A percentile compares a stretch with the other conserved stretches of the same genome.
Evolutionary conservation across 2,113 vertebrate species (phyloP).

Genomic region (Stegostoma tigrinum): DNA sequence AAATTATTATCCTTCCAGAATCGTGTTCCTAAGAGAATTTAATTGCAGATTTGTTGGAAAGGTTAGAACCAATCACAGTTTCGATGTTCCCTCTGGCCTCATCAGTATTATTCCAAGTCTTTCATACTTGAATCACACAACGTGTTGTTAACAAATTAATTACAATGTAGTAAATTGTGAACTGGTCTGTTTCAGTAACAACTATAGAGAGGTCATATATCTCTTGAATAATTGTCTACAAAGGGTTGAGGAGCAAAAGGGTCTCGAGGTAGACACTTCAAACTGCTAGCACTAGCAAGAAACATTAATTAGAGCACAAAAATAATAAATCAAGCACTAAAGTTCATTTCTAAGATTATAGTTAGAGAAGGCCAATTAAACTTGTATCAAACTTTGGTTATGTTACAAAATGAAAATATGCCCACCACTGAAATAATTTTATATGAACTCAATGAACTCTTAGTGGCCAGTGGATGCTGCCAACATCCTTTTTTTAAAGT

Average conservation of each 20-base stretch:
- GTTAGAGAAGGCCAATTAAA: background rate
- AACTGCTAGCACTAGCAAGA: background rate
- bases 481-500: no score
- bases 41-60: background rate
- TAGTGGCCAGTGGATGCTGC: no score
- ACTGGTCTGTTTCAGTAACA: background rate
- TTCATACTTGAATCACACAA: background rate
- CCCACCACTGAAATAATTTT: no score
- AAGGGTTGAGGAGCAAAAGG: background rate
- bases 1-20: background rate
- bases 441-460: no score
- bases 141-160: background rate
- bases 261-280: background rate
- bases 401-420: no score
- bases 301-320: background rate
- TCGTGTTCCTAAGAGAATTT: background rate
- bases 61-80: background rate
- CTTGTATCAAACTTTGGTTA: background rate
- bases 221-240: background rate
- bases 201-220: background rate
- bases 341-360: background rate
- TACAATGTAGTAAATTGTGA: background rate
- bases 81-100: background rate
- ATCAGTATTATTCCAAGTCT: background rate
- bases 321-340: background rate